Base-by-base conservation (phyloP, 37 sponge, comb jelly and placozoan species). In the Oopsacas minuta region DNA sequence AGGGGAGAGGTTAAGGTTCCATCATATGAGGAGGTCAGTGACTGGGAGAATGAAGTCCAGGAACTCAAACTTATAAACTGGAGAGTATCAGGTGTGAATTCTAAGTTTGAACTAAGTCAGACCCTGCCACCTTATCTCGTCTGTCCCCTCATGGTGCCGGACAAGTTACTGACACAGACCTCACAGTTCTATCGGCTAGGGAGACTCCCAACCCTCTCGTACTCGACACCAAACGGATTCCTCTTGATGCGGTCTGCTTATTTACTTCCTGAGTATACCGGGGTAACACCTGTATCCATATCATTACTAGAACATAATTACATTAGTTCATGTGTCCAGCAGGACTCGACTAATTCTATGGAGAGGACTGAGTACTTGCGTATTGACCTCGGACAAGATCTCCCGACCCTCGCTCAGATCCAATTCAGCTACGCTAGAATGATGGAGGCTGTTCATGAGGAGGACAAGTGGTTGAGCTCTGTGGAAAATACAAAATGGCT, bases 361-460 rank as follows among this genome's bases (percentile, higher is more conserved):
- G 75, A 61, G 3, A 25, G 75, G 75, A 3, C 75, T 3, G 75
- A 61, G 22, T 61, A 61, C 22, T 3, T 25, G 17, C 75, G 75
- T 5, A 34, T 61, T 25, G 75, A 61, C 75, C 28, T 61, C 5
- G 75, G 75, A 25, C 28, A 61, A 34, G 75, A 61, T n/a, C 75
- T 61, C 32, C 28, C 75, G 32, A 20, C 28, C 28, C 75, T 61
- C 17, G 32, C 7, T 3, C 75, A 61, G 17, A 61, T 61, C 7
- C 75, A 61, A 12, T 12, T n/a, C 17, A 61, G 75, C 75, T 61
- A 61, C 75, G 3, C 30, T 3, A 25, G 75, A 25, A 61, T 61
- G 75, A 61, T 61, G 75, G 75, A 61, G 75, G 75, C 75, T 7
- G 75, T 61, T 25, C 75, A 61, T n/a, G 75, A 61, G 75, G 75